These are phyloP conservation scores for Aphidius colemani DNA, from an alignment of 2,888 invertebrate species.

Conservation along the genomic window DNA sequence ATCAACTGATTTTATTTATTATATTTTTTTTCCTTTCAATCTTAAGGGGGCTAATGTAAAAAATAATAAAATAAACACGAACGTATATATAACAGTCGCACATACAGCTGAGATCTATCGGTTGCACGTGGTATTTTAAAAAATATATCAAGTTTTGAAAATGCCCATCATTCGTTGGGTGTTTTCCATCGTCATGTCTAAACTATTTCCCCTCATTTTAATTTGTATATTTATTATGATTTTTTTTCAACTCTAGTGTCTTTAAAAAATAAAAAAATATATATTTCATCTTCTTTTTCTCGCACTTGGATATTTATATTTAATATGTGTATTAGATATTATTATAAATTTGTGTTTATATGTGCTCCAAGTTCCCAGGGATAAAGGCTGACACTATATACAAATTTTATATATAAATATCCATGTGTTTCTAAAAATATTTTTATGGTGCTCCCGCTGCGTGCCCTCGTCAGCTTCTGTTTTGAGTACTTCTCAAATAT, in stretches of 20 bases:
- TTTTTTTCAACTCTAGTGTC: slow-evolving; percentile 31
- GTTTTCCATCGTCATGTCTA: slow-evolving; percentile 50
- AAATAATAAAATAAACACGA: slow-evolving; percentile 6
- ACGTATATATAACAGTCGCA: slow-evolving; percentile 17
- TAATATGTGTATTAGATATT: slow-evolving; percentile 3
- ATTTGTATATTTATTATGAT: slow-evolving; percentile 6
- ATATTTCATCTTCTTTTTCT: slow-evolving; percentile 29
- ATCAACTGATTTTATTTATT: too few relatives aligned
- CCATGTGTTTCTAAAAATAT: slow-evolving; percentile 56
- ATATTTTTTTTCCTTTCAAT: too few relatives aligned
- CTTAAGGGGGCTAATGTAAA: background rate
- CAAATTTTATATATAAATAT: slow-evolving; percentile 14
- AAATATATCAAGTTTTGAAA: too few relatives aligned
- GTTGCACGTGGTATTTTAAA: slow-evolving; percentile 50
- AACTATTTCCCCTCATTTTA: slow-evolving; percentile 42
- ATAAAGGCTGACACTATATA: background rate
- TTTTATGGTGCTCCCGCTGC: slow-evolving; percentile 59
- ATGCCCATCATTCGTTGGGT: slow-evolving; percentile 30
- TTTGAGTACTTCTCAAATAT: slow-evolving; percentile 44
- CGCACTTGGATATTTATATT: slow-evolving; percentile 24
- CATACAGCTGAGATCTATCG: slow-evolving; percentile 54
- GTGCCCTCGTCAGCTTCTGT: slow-evolving; percentile 49
- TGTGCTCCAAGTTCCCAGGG: background rate
- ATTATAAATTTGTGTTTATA: background rate
- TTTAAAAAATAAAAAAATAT: background rate